Conservation (phyloP, 2,113 vertebrate species). For the Sclerurus mexicanus region DNA sequence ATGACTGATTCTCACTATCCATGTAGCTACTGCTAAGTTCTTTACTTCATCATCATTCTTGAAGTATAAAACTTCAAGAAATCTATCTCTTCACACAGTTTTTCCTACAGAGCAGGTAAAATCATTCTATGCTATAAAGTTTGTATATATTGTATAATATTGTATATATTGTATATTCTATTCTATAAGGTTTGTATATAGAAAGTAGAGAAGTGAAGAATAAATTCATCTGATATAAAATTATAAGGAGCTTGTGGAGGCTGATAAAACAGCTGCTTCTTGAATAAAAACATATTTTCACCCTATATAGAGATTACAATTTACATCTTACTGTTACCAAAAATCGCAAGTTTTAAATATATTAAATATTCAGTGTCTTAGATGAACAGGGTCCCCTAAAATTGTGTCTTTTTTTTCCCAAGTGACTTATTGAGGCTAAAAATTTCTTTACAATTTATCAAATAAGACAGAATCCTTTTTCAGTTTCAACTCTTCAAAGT, state of each 20-base stretch:
- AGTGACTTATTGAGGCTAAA: not conserved
- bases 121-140: not conserved
- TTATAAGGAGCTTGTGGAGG: not conserved
- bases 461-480: not conserved
- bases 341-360: not conserved
- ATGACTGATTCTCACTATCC: not conserved
- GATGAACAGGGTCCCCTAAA: accelerated
- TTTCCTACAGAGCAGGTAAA: not conserved
- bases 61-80: not conserved
- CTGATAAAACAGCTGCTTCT: not conserved
- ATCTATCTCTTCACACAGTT: not conserved
- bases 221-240: not conserved
- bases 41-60: not conserved
- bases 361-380: not conserved
- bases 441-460: not conserved
- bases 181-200: not conserved
- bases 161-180: too few relatives aligned
- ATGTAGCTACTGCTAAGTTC: not conserved
- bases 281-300: not conserved
- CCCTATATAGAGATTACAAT: not conserved
- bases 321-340: not conserved
- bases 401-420: not conserved
- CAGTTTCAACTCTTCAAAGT: not conserved
- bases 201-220: not conserved
- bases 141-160: too few relatives aligned